Percentiles rank a stretch among this genome's conserved stretches.
phyloP scores from a whole-genome alignment of 2,888 invertebrate genomes.

The Drosophila paracracens region DNA sequence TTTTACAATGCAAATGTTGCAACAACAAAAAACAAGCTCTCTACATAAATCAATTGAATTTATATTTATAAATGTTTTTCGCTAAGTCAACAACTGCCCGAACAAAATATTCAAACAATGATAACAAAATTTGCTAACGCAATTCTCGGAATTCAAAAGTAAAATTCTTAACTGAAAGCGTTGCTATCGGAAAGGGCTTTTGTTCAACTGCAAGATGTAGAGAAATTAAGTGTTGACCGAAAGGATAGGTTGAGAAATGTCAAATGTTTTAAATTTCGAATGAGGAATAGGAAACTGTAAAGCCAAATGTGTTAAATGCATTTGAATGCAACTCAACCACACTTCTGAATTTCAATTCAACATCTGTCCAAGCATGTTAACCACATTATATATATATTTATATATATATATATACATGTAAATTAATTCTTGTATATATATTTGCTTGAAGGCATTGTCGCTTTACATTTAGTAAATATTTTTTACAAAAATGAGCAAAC shows the following conservation, averaged over 20 bases:
- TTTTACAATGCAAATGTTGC: constrained; percentile 17
- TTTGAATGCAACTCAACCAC: background rate
- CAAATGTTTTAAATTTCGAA: background rate
- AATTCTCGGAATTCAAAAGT: background rate
- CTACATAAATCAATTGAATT: constrained; percentile 29
- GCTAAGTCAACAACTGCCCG: constrained; percentile 21
- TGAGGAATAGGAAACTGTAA: background rate
- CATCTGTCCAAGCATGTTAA: constrained; percentile 4
- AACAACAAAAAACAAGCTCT: constrained; percentile 17
- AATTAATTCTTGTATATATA: background rate
- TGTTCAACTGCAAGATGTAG: background rate
- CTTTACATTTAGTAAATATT: constrained; percentile 19
- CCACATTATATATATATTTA: background rate
- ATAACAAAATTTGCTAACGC: too few species aligned
- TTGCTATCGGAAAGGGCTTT: background rate
- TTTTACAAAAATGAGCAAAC: constrained; percentile 26
- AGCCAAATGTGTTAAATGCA: background rate
- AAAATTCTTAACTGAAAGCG: background rate
- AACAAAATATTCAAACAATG: constrained; percentile 8
- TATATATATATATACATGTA: too few species aligned
- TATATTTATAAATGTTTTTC: constrained; percentile 20
- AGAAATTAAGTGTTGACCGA: background rate
- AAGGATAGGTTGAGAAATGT: background rate
- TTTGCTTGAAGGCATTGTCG: constrained; percentile 1
- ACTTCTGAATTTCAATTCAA: background rate